These are phyloP conservation scores for Himalopsyche kuldschensis DNA, from an alignment of 2,888 invertebrate species.

Conservation along the genomic window DNA sequence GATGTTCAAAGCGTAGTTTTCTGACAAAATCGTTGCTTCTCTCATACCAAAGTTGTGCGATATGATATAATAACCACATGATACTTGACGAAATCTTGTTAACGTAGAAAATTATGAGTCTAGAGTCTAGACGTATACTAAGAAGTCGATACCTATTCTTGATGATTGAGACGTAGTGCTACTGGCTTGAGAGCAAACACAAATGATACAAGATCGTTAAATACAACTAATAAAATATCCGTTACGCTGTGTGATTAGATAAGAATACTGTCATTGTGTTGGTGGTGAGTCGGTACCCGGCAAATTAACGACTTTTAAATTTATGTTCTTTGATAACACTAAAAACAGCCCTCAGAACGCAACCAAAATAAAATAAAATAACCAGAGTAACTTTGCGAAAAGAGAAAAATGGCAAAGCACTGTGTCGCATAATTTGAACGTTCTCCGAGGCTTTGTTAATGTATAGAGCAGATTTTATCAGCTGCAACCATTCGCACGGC, in stretches of 20 bases:
- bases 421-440: not conserved
- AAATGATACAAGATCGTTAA: not conserved
- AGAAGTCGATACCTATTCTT: too few species aligned
- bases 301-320: not conserved
- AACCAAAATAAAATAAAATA: not conserved
- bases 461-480: conserved; percentile 11
- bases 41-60: too few species aligned
- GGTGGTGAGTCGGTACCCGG: not conserved
- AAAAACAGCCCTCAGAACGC: not conserved
- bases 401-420: not conserved
- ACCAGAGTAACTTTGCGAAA: not conserved
- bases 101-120: too few species aligned
- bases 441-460: not conserved
- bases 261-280: not conserved
- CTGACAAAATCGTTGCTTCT: too few species aligned
- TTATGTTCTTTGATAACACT: not conserved
- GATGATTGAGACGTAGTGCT: too few species aligned
- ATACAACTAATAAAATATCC: not conserved
- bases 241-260: not conserved
- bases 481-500: conserved; percentile 12
- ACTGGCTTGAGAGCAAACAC: too few species aligned
- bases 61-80: too few species aligned
- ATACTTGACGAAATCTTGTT: too few species aligned
- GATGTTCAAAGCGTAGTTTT: too few species aligned
- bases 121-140: too few species aligned